phyloP scores from a whole-genome alignment of 2,113 vertebrate species.

The Salvelinus namaycush region DNA sequence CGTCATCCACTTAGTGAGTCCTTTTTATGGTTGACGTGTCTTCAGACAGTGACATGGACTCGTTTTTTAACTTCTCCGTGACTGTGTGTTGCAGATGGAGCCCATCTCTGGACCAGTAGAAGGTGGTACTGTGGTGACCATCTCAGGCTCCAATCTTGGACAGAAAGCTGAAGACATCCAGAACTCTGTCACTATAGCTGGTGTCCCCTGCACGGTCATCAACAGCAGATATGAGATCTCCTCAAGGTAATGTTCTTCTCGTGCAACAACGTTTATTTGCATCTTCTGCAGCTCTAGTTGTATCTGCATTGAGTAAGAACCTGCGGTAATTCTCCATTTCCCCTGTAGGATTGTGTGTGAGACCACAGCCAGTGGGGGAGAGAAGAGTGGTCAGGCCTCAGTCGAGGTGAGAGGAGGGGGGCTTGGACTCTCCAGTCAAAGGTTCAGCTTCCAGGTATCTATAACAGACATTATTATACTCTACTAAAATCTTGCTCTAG shows the following conservation, averaged over 20 bases:
- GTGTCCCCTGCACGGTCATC: slow-evolving; percentile 85
- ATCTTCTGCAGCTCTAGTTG: not conserved
- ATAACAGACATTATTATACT: not conserved
- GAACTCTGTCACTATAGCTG: slow-evolving; percentile 85
- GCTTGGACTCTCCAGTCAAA: slow-evolving; percentile 77
- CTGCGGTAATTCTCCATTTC: not conserved
- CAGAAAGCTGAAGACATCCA: slow-evolving; percentile 89
- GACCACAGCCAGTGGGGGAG: slow-evolving; percentile 76
- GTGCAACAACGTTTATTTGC: not conserved
- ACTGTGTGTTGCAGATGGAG: slow-evolving; percentile 76
- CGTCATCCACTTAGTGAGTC: slow-evolving; percentile 85
- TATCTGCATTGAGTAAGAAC: not conserved
- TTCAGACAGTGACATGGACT: not conserved
- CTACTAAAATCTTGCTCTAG: not conserved
- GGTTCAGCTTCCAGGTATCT: slow-evolving; percentile 89
- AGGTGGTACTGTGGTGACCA: slow-evolving; percentile 90
- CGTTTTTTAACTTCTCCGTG: not conserved
- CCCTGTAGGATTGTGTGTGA: slow-evolving; percentile 85
- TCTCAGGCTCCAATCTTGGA: slow-evolving; percentile 94
- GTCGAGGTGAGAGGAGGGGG: slow-evolving; percentile 88
- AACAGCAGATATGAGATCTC: slow-evolving; percentile 88
- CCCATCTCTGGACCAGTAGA: slow-evolving; percentile 89
- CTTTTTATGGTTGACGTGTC: not conserved
- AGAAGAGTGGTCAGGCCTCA: slow-evolving; percentile 76
- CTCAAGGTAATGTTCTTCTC: slow-evolving; percentile 76